These are phyloP conservation scores for Phorcus lineatus DNA, from an alignment of 2,888 invertebrate species.

Conservation along the genomic window DNA sequence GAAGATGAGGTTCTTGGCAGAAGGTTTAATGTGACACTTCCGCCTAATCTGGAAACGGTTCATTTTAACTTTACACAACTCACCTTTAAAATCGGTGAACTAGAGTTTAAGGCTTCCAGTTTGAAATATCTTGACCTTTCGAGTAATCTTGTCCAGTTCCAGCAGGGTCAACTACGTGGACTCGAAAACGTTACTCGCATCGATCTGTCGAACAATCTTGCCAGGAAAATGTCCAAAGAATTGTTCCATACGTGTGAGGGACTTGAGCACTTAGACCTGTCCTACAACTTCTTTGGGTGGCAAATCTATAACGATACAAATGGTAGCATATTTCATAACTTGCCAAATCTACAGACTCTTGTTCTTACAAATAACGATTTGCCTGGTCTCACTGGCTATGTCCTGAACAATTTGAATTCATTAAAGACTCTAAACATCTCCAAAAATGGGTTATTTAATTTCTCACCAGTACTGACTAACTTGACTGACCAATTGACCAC, in stretches of 20 bases:
- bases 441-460: neutral
- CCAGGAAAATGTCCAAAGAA: neutral
- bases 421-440: neutral
- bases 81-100: neutral
- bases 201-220: conserved; percentile 5
- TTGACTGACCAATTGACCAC: neutral
- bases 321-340: neutral
- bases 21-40: neutral
- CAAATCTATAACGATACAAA: neutral
- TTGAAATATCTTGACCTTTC: conserved; percentile 19
- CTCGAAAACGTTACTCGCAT: conserved; percentile 19
- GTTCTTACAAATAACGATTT: conserved; percentile 10
- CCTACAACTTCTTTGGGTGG: conserved; percentile 8
- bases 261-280: neutral
- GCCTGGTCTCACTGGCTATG: neutral
- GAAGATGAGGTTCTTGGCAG: too few relatives aligned
- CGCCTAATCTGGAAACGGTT: neutral
- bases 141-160: neutral
- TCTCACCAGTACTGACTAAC: neutral
- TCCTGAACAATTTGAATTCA: neutral
- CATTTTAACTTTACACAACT: neutral
- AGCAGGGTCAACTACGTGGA: neutral
- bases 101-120: neutral
- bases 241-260: neutral
- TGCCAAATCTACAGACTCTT: neutral